A percentile compares a stretch with the other conserved stretches of the same genome.
Conservation (phyloP, 2,113 vertebrate genomes). For the Istiophorus platypterus region DNA sequence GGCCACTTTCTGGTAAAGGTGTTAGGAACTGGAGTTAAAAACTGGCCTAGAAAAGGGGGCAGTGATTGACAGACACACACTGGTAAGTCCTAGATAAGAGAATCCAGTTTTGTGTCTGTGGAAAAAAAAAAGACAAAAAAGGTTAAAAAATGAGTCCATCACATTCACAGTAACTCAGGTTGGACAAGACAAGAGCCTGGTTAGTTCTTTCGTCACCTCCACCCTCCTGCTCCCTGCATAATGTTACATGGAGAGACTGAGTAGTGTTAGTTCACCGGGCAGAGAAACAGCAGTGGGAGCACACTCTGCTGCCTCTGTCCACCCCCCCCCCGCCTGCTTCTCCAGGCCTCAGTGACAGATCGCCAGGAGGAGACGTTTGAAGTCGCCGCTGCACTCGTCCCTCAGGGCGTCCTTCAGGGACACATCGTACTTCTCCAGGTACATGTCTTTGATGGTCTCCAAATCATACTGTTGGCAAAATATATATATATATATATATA, state of each 20-base stretch:
- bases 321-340: not conserved
- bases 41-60: conserved; percentile 35
- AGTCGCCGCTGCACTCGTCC: conserved; percentile 85
- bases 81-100: not conserved
- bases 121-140: conserved; percentile 36
- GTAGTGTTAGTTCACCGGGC: conserved; percentile 63
- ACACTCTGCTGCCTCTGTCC: not conserved
- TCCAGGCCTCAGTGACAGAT: conserved; percentile 80
- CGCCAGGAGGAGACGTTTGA: conserved; percentile 85
- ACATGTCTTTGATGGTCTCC: conserved; percentile 88
- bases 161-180: conserved; percentile 6
- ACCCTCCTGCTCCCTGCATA: conserved; percentile 38
- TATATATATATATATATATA: no score
- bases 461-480: conserved; percentile 78
- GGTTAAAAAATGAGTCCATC: conserved; percentile 21
- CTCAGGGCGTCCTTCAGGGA: conserved; percentile 85
- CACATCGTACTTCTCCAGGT: conserved; percentile 87
- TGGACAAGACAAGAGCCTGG: conserved; percentile 5
- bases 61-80: conserved; percentile 22
- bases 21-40: conserved; percentile 27
- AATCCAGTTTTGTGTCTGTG: not conserved
- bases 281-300: conserved; percentile 23
- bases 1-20: conserved; percentile 23
- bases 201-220: not conserved
- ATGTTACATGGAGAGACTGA: conserved; percentile 17